phyloP scores from a whole-genome alignment of 1,140 invertebrate genomes.

The Nasonia giraulti region DNA sequence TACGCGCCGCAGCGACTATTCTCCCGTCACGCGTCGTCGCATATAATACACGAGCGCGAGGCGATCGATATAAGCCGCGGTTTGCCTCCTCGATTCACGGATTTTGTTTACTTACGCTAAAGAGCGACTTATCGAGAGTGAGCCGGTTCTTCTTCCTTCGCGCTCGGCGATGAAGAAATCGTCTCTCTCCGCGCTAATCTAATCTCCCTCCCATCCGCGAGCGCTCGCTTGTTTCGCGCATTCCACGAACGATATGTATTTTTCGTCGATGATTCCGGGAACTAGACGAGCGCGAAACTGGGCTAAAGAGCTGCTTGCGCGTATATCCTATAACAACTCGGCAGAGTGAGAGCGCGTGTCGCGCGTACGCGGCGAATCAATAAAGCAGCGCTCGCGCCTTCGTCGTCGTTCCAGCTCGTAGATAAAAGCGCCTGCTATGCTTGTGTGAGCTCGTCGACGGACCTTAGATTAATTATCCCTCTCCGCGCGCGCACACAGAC shows the following conservation, averaged over 20 bases:
- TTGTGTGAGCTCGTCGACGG: no score
- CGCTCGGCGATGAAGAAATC: no score
- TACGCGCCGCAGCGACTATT: neutral
- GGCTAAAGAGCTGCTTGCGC: neutral
- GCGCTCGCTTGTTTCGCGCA: slow-evolving; percentile 16
- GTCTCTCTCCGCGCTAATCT: no score
- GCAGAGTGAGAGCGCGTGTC: neutral
- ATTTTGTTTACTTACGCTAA: neutral
- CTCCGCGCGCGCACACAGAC: neutral
- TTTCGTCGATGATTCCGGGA: slow-evolving; percentile 23
- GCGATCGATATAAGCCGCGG: neutral
- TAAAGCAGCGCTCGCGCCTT: neutral
- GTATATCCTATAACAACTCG: neutral
- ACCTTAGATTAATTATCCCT: slow-evolving; percentile 1
- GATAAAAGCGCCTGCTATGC: neutral
- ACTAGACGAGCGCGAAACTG: neutral
- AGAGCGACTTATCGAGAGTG: neutral
- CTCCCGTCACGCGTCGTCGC: neutral
- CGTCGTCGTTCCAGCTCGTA: neutral
- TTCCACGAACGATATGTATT: no score
- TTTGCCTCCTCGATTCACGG: neutral
- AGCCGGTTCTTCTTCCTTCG: neutral
- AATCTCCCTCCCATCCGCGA: no score
- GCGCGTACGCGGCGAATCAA: neutral
- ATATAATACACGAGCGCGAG: neutral